phyloP scores from a whole-genome alignment of 2,888 invertebrate genomes.

The Acleris literana region DNA sequence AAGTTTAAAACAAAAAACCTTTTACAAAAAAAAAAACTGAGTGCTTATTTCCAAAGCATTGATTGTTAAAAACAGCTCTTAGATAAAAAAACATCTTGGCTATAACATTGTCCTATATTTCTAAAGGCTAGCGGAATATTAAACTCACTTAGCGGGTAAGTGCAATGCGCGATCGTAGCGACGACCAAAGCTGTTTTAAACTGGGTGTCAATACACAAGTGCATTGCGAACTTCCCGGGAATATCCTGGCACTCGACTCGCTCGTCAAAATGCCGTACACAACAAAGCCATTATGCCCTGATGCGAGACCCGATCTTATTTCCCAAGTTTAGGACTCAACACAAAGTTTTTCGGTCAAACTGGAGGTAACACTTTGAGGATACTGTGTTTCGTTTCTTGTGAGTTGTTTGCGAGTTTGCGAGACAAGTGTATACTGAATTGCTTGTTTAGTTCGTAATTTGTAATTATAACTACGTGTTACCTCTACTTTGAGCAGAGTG shows the following conservation, averaged over 20 bases:
- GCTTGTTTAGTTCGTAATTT: neutral
- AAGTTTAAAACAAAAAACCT: no score
- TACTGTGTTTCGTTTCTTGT: slow-evolving; percentile 23
- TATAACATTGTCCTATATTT: neutral
- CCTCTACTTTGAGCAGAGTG: no score
- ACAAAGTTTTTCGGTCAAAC: slow-evolving; percentile 34
- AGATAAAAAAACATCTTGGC: neutral
- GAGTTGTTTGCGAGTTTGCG: neutral
- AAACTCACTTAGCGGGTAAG: slow-evolving; percentile 7
- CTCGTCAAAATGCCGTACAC: slow-evolving; percentile 66
- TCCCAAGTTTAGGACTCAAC: slow-evolving; percentile 43
- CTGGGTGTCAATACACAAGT: slow-evolving; percentile 42
- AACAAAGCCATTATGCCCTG: slow-evolving; percentile 73
- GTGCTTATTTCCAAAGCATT: no score
- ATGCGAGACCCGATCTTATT: slow-evolving; percentile 65
- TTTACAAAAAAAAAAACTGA: no score
- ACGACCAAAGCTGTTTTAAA: slow-evolving; percentile 45
- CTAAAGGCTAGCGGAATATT: slow-evolving; percentile 11
- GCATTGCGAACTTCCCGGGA: slow-evolving; percentile 58
- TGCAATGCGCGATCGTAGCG: slow-evolving; percentile 16
- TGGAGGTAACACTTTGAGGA: slow-evolving; percentile 33
- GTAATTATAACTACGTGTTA: neutral
- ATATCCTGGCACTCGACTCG: slow-evolving; percentile 61
- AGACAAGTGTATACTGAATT: neutral
- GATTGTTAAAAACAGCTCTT: no score